Evolutionary conservation across 1,140 invertebrate species (phyloP), one percentile per base, ranked within the genome.

Genomic region (Proales similis): DNA sequence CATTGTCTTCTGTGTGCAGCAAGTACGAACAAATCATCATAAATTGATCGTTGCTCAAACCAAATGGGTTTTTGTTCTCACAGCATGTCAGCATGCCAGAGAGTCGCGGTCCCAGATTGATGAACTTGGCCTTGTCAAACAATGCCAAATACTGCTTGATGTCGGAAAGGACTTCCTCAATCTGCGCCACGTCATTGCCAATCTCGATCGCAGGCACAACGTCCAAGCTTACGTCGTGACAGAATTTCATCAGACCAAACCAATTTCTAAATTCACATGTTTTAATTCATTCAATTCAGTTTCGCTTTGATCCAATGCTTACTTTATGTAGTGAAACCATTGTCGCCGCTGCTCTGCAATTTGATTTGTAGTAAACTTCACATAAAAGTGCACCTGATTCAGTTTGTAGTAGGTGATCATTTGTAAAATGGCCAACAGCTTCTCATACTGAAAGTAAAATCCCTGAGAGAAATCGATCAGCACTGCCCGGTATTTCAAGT

Each of bases 211-310:
- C 39, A 7, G 51, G 51, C 2, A 57, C 51, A 29, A 57, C 45
- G 39, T 57, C 51, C 32, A 57, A 24, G 45, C 45, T 57, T 2
- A 57, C 51, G 29, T 57, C 51, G 39, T 57, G 36, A 14, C 51
- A 57, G 32, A 57, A 57, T 42, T 57, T 57, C 51, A 57, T 57
- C 51, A 57, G 32, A 27, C 51, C 51, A 42, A 57, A 57, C 51
- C 51, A 57, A 26, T 57, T 57, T 57, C 51, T 57, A 17, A 22
- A n/a, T n/a, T n/a, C 9, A 36, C 9, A 9, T 36, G 14, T 9
- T 36, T 36, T 14, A 36, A 36, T 36, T 36, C 9, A 36, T 36
- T 9, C 14, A 36, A 36, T 9, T 36, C 33, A 36, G 14, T 9
- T 36, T 9, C 9, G 14, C 9, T 36, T 36, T 36, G 33, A 36